Base-by-base conservation (phyloP, 2,888 invertebrate genomes). In the Miltochrista miniata region DNA sequence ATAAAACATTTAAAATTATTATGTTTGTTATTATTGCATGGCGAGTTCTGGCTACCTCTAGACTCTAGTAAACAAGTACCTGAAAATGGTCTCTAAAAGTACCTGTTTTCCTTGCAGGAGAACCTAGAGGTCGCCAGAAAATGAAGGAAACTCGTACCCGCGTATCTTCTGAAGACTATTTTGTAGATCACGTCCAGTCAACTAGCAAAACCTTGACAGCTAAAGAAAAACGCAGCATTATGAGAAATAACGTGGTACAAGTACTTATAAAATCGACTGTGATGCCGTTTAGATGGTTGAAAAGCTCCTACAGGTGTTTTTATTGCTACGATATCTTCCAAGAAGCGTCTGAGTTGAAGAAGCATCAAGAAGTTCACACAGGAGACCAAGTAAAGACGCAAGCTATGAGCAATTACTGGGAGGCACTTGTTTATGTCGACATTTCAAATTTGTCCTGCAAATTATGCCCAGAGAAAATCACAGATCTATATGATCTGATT, bases 291-390 rank as follows among this genome's bases (percentile, higher is more conserved):
- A 66, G 90, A 1, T 91, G 90, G 90, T 68, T 91, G 0, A 90
- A 87, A 53, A 91, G 87, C 49, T 89, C 87, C 0, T 91, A 90
- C 51, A 70, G 90, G 39, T 91, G 90, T 51, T 91, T 91, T 47
- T 91, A 91, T 59, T 91, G 90, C 61, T 91, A 91, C 63, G 87
- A 90, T 10, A 90, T 91, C 15, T 90, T 88, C 44, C 85, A 89
- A 73, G 90, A 91, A 37, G 77, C 81, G 0, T 72, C 81, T 0
- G 87, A 87, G 0, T 57, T 91, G 12, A 87, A 89, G 48, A 72
- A 51, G 4, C 90, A 91, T 44, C 90, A 91, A 41, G 50, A 61
- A 1, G 44, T 48, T 0, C 90, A 91, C 36, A 46, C 64, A 0
- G 83, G 80, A 0, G 80, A 87, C 14, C 74, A 77, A 0, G 61